phyloP scores from a whole-genome alignment of 2,888 invertebrate species.

The Perizoma affinitatum region DNA sequence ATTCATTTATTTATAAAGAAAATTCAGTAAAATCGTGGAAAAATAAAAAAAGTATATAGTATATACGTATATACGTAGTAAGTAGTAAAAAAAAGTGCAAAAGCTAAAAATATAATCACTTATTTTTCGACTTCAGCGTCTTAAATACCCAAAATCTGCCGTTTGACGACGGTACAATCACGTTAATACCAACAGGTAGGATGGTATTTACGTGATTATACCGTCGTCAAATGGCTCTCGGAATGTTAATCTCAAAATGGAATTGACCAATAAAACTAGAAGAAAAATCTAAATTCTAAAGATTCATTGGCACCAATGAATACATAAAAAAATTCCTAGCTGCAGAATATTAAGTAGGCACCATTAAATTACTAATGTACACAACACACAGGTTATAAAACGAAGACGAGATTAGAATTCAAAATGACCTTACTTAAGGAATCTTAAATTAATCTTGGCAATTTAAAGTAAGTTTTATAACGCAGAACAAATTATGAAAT shows the following conservation, averaged over 20 bases:
- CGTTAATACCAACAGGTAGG: constrained; percentile 14
- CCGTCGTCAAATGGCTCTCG: too few species aligned
- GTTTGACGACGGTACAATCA: constrained; percentile 15
- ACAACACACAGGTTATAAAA: constrained; percentile 29
- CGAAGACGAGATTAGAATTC: constrained; percentile 20
- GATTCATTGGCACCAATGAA: constrained; percentile 34
- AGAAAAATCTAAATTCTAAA: constrained; percentile 31
- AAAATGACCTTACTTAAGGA: constrained; percentile 17
- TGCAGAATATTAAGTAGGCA: constrained; percentile 35
- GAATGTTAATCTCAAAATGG: constrained; percentile 20
- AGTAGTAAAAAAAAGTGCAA: too few species aligned
- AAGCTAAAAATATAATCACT: too few species aligned
- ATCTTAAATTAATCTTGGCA: constrained; percentile 7
- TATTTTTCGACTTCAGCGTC: too few species aligned
- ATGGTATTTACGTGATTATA: too few species aligned
- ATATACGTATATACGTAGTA: too few species aligned
- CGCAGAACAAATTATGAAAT: background rate
- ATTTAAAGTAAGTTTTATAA: constrained; percentile 14
- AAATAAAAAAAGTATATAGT: too few species aligned
- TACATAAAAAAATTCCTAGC: constrained; percentile 30
- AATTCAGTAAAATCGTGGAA: too few species aligned
- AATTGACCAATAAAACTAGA: constrained; percentile 22
- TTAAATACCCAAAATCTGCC: too few species aligned
- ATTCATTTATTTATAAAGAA: too few species aligned
- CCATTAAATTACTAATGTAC: constrained; percentile 26